Percentiles rank a stretch among this genome's conserved stretches.
Conservation (phyloP, 1,140 invertebrate species). For the Wasmannia auropunctata region DNA sequence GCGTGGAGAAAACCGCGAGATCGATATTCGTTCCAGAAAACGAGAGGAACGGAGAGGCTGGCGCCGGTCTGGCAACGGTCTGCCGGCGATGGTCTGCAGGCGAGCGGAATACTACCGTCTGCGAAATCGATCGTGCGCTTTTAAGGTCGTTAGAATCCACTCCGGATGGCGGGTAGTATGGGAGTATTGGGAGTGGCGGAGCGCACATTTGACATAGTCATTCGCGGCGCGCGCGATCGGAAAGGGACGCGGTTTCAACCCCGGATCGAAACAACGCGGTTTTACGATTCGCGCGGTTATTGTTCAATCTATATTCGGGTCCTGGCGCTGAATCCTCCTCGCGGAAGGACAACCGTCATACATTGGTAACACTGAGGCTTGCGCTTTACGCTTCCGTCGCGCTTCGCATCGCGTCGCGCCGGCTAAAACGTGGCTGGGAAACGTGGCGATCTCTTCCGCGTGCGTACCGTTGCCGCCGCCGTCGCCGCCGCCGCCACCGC, state of each 20-base stretch:
- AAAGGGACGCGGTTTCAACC: background rate
- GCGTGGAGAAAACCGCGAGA: constrained; percentile 53
- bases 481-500: background rate
- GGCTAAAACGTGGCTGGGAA: constrained; percentile 32
- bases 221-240: background rate
- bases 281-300: background rate
- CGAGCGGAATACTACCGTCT: constrained; percentile 37
- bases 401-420: constrained; percentile 21
- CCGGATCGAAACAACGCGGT: constrained; percentile 34
- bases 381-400: constrained; percentile 18
- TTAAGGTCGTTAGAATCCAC: constrained; percentile 52
- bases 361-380: constrained; percentile 42
- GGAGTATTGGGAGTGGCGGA: constrained; percentile 57
- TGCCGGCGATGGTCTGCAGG: constrained; percentile 43
- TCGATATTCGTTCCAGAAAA: constrained; percentile 75
- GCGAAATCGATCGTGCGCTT: constrained; percentile 65
- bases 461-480: constrained; percentile 6
- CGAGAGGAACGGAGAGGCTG: constrained; percentile 55
- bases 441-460: constrained; percentile 40
- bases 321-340: constrained; percentile 34
- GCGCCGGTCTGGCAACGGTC: constrained; percentile 67
- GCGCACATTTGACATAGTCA: constrained; percentile 18
- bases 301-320: background rate
- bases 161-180: constrained; percentile 24
- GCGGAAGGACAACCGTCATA: constrained; percentile 39